These are phyloP conservation scores for Clarias fuscus DNA, from an alignment of 2,797 vertebrate species.

Conservation along the genomic window DNA sequence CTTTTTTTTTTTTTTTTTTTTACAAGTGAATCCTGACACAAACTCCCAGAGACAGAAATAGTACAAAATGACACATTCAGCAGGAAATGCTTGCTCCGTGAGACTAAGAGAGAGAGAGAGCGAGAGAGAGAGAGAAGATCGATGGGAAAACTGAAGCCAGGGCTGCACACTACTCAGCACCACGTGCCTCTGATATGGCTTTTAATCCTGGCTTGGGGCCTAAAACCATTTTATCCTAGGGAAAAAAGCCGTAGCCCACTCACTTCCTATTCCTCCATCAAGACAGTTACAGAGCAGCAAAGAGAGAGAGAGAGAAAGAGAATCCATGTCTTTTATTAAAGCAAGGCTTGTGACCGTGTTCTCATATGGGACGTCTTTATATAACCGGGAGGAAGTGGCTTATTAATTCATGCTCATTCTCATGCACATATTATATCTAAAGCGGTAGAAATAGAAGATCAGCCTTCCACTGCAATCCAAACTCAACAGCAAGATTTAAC, in stretches of 20 bases:
- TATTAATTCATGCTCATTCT: not conserved
- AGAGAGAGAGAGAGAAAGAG: conserved; percentile 21
- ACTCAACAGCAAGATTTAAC: not conserved
- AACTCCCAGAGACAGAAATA: conserved; percentile 34
- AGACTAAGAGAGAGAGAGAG: conserved; percentile 45
- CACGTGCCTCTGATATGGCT: conserved; percentile 58
- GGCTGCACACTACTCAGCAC: conserved; percentile 71
- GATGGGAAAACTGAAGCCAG: conserved; percentile 60
- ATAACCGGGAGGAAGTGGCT: not conserved
- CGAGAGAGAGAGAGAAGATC: conserved; percentile 47
- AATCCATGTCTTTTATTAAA: conserved; percentile 35
- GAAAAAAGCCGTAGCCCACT: not conserved
- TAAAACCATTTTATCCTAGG: conserved; percentile 50
- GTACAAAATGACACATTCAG: conserved; percentile 66
- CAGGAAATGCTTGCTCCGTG: conserved; percentile 55
- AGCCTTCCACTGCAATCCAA: not conserved
- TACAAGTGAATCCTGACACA: conserved; percentile 25
- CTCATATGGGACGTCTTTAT: conserved; percentile 44
- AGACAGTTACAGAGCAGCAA: not conserved
- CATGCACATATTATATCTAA: not conserved
- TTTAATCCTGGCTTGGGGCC: conserved; percentile 67
- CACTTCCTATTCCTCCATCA: conserved; percentile 14
- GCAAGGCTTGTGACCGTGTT: conserved; percentile 60
- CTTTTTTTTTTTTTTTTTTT: not conserved
- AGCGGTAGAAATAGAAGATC: not conserved